Conservation (phyloP, 2,797 vertebrate genomes). For the Phalloptychus januarius region DNA sequence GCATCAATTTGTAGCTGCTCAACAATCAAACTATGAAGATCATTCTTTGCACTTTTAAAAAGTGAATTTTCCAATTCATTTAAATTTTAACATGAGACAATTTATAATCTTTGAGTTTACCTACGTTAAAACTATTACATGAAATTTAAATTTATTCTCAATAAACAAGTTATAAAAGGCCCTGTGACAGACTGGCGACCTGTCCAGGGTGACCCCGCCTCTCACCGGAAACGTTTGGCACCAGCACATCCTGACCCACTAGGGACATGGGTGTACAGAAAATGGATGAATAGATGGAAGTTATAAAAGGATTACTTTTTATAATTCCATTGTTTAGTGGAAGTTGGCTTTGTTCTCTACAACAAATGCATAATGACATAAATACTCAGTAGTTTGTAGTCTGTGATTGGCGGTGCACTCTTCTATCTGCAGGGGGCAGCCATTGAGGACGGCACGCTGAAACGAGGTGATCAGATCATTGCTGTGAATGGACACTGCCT, state of each 20-base stretch:
- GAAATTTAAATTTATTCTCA: background rate
- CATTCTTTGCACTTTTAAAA: background rate
- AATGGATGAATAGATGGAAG: too few species aligned
- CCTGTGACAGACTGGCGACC: too few species aligned
- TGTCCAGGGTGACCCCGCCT: too few species aligned
- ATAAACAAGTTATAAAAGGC: background rate
- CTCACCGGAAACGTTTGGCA: too few species aligned
- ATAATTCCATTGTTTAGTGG: background rate
- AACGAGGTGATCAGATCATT: conserved; percentile 92
- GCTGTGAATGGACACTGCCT: conserved; percentile 92
- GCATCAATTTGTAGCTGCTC: background rate
- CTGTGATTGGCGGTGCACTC: background rate
- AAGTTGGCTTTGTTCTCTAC: background rate
- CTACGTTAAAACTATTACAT: too few species aligned
- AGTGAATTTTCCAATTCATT: background rate
- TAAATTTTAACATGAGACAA: background rate
- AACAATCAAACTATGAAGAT: background rate
- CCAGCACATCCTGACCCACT: too few species aligned
- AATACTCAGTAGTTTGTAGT: background rate
- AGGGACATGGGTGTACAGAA: too few species aligned
- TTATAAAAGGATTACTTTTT: too few species aligned
- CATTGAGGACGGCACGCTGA: conserved; percentile 88
- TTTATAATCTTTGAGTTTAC: too few species aligned
- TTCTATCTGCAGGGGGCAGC: conserved; percentile 87
- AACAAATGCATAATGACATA: background rate